A percentile compares a stretch with the other conserved stretches of the same genome.
These are phyloP conservation scores for Hyphantria cunea DNA, from an alignment of 1,140 invertebrate species.

Conservation along the genomic window DNA sequence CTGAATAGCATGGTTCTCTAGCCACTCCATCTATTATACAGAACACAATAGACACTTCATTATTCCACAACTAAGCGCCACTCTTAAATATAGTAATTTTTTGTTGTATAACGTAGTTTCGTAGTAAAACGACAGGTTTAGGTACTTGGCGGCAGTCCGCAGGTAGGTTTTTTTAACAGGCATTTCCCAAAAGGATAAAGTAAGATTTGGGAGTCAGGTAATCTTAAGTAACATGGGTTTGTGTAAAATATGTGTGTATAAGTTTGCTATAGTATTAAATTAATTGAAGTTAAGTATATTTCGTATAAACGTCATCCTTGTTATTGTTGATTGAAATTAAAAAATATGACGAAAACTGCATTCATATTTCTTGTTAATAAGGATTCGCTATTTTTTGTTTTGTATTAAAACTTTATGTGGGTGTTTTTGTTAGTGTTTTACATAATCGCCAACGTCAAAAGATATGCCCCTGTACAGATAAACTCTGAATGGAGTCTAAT, in stretches of 20 bases:
- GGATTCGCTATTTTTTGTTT: no score
- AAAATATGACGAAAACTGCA: no score
- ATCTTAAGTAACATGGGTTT: constrained; percentile 3
- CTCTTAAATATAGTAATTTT: constrained; percentile 56
- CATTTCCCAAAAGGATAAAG: constrained; percentile 52
- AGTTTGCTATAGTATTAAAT: not conserved
- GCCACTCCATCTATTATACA: constrained; percentile 22
- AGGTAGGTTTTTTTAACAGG: constrained; percentile 60
- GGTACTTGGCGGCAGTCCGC: constrained; percentile 36
- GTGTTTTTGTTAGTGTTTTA: no score
- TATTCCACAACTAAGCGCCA: constrained; percentile 60
- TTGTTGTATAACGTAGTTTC: constrained; percentile 55
- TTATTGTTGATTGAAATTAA: no score
- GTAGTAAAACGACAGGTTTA: constrained; percentile 56
- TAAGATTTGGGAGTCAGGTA: constrained; percentile 17
- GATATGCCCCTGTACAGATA: no score
- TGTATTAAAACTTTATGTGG: no score
- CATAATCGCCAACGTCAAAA: no score
- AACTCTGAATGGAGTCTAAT: no score
- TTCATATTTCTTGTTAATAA: no score
- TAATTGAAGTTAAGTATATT: no score
- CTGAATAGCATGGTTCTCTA: constrained; percentile 39
- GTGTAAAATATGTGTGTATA: constrained; percentile 9
- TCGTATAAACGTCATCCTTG: no score
- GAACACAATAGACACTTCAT: constrained; percentile 32